Evolutionary conservation across 2,113 vertebrate species (phyloP), one percentile per base, ranked within the genome.

Genomic region (Podarcis cretensis): DNA sequence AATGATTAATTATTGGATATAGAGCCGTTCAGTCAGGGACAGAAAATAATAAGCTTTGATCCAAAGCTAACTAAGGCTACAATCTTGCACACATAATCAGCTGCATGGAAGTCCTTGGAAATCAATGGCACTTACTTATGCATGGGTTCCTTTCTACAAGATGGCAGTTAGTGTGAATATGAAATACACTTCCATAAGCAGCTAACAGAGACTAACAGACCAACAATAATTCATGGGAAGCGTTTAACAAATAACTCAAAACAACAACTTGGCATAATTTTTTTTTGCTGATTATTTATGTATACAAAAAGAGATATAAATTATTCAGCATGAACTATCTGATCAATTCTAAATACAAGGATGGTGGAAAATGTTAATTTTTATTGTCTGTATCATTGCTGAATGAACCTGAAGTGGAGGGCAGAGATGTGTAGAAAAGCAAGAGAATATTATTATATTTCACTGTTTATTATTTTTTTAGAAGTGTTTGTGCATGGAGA

Each of bases 241-340:
- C 68, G 77, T 81, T 87, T 81, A 71, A 81, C 86, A 83, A 89
- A 77, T 84, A 83, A 84, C 57, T 83, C 87, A 89, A 89, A 89
- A 84, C 81, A 88, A 83, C 77, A 87, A 57, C 63, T 84, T 71
- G 65, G 73, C 54, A 89, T 89, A 83, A 84, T 84, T 78, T 74
- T 54, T 54, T 54, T 84, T 89, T 69, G 75, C 81, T 78, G 87
- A 89, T 89, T 89, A 86, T 66, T 86, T 86, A 89, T 84, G 43
- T 81, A 84, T 89, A 69, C 81, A 57, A 76, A 83, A 88, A 37
- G 54, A 54, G n/a, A 40, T 40, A 88, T 77, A 83, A 83, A 89
- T 89, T 89, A 82, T 89, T 78, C 81, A 89, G 63, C 63, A 78
- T 37, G 16, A 84, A 83, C 82, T 89, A 89, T 89, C 81, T 84